Percentiles rank a stretch among this genome's conserved stretches.
phyloP scores from a whole-genome alignment of 2,113 vertebrate species.

The Syrrhaptes paradoxus region DNA sequence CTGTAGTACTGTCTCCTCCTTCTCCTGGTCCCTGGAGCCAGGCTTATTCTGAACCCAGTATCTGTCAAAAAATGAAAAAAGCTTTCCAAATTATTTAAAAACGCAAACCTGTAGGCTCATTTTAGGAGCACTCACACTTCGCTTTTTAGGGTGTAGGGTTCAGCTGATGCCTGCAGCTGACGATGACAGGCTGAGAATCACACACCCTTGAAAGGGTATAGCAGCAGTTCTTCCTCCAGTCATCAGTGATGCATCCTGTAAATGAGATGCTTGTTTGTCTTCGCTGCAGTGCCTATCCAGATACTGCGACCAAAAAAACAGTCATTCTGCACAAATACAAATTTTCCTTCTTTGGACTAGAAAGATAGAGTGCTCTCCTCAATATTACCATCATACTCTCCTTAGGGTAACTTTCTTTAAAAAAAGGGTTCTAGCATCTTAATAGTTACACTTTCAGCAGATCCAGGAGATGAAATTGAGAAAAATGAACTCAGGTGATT shows the following conservation, averaged over 20 bases:
- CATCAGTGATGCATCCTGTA: background rate
- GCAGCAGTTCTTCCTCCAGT: background rate
- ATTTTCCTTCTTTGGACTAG: background rate
- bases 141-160: background rate
- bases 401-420: background rate
- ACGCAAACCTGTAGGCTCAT: background rate
- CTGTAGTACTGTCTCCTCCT: background rate
- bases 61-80: background rate
- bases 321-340: background rate
- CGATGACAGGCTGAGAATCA: background rate
- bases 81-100: background rate
- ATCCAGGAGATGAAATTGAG: background rate
- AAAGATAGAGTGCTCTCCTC: background rate
- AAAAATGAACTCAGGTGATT: background rate
- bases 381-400: background rate
- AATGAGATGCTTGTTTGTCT: background rate
- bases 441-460: background rate
- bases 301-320: background rate
- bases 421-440: background rate
- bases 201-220: background rate
- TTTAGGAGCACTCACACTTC: background rate
- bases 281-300: background rate
- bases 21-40: background rate
- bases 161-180: background rate
- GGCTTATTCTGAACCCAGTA: background rate